Conservation (phyloP, 2,113 vertebrate genomes). For the Notiomystis cincta region DNA sequence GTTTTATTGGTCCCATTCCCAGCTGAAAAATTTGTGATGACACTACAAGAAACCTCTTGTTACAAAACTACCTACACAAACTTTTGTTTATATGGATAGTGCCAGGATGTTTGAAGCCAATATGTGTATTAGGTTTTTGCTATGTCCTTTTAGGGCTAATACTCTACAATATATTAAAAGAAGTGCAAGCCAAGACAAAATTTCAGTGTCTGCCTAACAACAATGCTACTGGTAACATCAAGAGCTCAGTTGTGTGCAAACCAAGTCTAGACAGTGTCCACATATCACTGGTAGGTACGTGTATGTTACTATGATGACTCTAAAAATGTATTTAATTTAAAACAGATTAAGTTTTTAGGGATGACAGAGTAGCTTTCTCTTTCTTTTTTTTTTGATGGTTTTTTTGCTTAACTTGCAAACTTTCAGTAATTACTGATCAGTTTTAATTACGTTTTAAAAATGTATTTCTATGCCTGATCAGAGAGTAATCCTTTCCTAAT, state of each 20-base stretch:
- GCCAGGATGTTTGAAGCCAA: background rate
- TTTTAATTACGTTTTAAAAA: background rate
- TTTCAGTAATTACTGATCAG: background rate
- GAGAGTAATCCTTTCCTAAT: background rate
- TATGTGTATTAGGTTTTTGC: background rate
- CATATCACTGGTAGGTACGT: background rate
- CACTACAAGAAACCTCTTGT: background rate
- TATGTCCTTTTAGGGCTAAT: background rate
- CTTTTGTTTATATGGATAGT: background rate
- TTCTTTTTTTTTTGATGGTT: background rate
- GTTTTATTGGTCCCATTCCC: background rate
- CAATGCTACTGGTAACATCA: background rate
- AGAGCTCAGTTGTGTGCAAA: background rate
- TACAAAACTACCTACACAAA: background rate
- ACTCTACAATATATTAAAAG: background rate
- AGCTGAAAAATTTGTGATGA: background rate
- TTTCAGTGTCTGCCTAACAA: background rate
- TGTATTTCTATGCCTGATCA: background rate
- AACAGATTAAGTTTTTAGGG: background rate
- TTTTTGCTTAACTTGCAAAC: background rate
- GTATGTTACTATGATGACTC: background rate
- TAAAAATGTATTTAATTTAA: background rate
- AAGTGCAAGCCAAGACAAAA: background rate
- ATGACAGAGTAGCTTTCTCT: background rate
- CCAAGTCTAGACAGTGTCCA: background rate